Percentiles rank a stretch among this genome's conserved stretches.
phyloP scores from a whole-genome alignment of 2,113 vertebrate genomes.

The Phaethon lepturus region DNA sequence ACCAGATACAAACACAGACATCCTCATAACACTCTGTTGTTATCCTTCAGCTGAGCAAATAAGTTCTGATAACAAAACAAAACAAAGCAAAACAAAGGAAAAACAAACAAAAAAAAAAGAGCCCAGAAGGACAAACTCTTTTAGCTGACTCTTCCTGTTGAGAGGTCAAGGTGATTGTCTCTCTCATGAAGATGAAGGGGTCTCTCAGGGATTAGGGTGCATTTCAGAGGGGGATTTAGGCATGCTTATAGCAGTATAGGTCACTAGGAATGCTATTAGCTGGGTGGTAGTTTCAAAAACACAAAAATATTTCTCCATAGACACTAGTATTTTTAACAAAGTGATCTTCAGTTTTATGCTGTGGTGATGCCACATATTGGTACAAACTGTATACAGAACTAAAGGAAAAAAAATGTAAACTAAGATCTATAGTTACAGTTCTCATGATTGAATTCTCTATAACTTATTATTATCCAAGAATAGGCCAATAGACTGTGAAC shows the following conservation, averaged over 20 bases:
- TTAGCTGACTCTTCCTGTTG: neutral
- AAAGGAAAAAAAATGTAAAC: neutral
- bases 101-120: too few species aligned
- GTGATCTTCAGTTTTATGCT: neutral
- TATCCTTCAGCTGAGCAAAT: neutral
- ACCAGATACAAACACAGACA: neutral
- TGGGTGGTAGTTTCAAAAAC: neutral
- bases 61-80: neutral
- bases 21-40: neutral
- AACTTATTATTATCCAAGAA: neutral
- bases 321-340: neutral
- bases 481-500: neutral
- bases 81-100: too few species aligned
- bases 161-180: neutral
- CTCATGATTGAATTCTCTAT: neutral
- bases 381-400: neutral
- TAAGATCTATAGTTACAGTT: neutral
- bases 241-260: neutral
- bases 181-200: neutral
- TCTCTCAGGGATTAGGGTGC: neutral
- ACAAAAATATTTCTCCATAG: neutral
- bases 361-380: neutral
- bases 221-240: neutral
- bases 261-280: neutral
- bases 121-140: neutral